A percentile compares a stretch with the other conserved stretches of the same genome.
These are phyloP conservation scores for Diplodus sargus DNA, from an alignment of 2,797 vertebrate species.

Conservation along the genomic window DNA sequence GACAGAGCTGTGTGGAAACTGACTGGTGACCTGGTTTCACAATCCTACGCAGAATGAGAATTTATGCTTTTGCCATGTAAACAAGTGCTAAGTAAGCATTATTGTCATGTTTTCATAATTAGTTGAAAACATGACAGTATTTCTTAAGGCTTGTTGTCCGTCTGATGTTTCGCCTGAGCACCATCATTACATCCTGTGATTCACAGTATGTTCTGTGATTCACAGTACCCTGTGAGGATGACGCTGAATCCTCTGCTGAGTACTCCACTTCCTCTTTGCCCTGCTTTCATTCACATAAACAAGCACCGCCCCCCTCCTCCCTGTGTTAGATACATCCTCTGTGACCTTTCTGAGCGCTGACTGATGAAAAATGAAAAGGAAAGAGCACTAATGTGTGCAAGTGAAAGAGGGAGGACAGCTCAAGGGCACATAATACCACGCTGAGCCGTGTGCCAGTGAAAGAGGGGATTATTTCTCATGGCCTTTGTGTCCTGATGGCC, in stretches of 20 bases:
- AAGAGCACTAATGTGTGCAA: conserved; percentile 15
- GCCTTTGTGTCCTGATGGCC: conserved; percentile 51
- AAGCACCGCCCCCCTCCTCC: not conserved
- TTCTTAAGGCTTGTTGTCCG: not conserved
- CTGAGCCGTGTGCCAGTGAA: conserved; percentile 66
- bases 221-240: not conserved
- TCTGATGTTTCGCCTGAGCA: not conserved
- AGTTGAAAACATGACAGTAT: not conserved
- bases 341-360: conserved; percentile 29
- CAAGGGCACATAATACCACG: conserved; percentile 68
- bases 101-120: too few species aligned
- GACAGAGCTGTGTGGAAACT: not conserved
- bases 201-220: not conserved
- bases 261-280: conserved; percentile 1
- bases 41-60: not conserved
- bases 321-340: conserved; percentile 1
- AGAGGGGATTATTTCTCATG: conserved; percentile 75
- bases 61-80: not conserved
- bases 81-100: not conserved
- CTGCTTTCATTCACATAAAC: not conserved
- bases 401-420: conserved; percentile 54
- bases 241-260: not conserved
- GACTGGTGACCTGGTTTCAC: not conserved
- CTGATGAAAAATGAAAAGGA: conserved; percentile 28
- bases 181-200: not conserved